These are phyloP conservation scores for Ophiothrix spiculata DNA, from an alignment of 35 echinoderm and acorn worm species.

Conservation along the genomic window DNA sequence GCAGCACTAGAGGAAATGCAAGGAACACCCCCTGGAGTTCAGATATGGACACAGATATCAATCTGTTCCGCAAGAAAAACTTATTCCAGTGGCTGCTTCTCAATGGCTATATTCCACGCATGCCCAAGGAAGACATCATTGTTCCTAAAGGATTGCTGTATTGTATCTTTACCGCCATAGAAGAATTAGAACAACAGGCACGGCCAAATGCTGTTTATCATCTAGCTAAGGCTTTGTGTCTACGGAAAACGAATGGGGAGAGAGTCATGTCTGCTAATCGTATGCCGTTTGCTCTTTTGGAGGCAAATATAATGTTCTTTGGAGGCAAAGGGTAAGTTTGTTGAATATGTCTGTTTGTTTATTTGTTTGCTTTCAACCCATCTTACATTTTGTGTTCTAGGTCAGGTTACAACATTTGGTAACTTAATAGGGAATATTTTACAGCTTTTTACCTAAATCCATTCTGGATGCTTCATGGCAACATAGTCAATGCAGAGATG, in stretches of 20 bases:
- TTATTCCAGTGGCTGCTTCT: neutral
- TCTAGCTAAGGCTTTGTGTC: neutral
- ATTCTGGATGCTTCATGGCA: too few relatives aligned
- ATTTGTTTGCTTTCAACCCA: too few relatives aligned
- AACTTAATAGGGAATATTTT: too few relatives aligned
- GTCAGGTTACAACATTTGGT: too few relatives aligned
- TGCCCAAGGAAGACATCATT: neutral
- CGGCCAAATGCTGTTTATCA: neutral
- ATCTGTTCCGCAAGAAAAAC: neutral
- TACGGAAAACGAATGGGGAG: neutral
- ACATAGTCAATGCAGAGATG: too few relatives aligned
- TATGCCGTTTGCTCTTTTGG: neutral
- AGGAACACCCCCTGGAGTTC: neutral
- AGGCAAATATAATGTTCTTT: neutral
- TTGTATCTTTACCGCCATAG: neutral
- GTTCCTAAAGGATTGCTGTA: neutral
- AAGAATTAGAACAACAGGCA: neutral
- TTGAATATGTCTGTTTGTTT: too few relatives aligned
- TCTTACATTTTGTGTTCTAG: too few relatives aligned
- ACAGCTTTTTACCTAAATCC: too few relatives aligned
- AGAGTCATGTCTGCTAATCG: neutral
- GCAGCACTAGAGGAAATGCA: neutral
- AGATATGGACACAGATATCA: neutral
- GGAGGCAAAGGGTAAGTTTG: constrained; percentile 3
- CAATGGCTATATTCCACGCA: neutral